Evolutionary conservation across 2,888 invertebrate species (phyloP).

Genomic region (Pseudococcus jackbeardsleyi): DNA sequence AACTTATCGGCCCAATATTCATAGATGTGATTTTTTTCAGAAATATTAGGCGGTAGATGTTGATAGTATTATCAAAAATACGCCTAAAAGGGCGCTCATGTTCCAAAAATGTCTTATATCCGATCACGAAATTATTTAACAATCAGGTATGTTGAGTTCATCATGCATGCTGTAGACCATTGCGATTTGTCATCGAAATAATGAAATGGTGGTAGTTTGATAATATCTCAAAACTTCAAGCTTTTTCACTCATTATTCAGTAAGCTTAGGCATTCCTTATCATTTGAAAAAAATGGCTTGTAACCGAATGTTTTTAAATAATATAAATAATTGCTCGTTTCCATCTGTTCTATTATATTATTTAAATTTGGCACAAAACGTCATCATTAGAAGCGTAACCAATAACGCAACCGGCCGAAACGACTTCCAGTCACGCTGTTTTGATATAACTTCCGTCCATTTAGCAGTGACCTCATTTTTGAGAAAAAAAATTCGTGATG

Average conservation of each 20-base stretch:
- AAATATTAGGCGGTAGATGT: slow-evolving; percentile 57
- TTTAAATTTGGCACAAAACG: slow-evolving; percentile 36
- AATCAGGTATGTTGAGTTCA: slow-evolving; percentile 22
- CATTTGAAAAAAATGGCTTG: background rate
- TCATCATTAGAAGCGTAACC: slow-evolving; percentile 33
- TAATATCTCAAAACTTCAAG: background rate
- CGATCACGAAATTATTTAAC: slow-evolving; percentile 53
- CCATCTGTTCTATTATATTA: background rate
- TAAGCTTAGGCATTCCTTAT: background rate
- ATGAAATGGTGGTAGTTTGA: background rate
- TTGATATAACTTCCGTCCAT: slow-evolving; percentile 19
- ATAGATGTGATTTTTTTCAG: slow-evolving; percentile 19
- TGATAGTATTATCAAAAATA: slow-evolving; percentile 53
- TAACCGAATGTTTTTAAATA: background rate
- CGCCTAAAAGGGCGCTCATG: slow-evolving; percentile 59
- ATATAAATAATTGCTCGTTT: background rate
- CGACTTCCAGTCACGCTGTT: slow-evolving; percentile 57
- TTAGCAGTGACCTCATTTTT: slow-evolving; percentile 38
- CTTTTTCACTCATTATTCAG: background rate
- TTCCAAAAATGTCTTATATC: slow-evolving; percentile 49
- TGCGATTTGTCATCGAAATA: background rate
- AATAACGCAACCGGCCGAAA: slow-evolving; percentile 59
- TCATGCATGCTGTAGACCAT: background rate
- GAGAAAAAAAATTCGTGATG: background rate
- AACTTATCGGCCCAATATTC: background rate